Base-by-base conservation (phyloP, 2,113 vertebrate genomes). In the Zosterops lateralis region DNA sequence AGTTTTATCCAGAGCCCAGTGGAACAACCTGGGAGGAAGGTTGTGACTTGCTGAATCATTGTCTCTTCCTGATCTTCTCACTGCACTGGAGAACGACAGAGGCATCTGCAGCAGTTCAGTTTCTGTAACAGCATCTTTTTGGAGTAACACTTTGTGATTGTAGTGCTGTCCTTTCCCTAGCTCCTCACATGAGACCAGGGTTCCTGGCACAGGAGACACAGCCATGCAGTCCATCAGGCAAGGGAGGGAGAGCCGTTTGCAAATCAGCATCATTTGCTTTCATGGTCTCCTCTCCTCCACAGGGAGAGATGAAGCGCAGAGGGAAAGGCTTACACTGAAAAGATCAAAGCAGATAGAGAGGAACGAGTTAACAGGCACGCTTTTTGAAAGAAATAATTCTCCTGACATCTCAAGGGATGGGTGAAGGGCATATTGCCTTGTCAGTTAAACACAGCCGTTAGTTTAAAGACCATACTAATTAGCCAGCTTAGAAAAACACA, bases 381-480 rank as follows among this genome's bases (percentile, higher is more conserved):
- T 85, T 90, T 76, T 73, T 24, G 29, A 85, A 90, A 70, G 60
- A 50, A 90, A 80, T 62, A 42, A 77, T 85, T 92, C 72, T 79
- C 81, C 62, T 95, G 89, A 82, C 94, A 88, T 92, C 93, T 94
- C 88, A 40, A 88, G 85, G 90, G 90, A 80, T 80, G 79, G 90
- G 78, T 88, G 87, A 96, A 95, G 87, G 84, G 75, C 87, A 94
- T 86, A 86, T 88, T 95, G 94, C 94, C 91, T 92, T 94, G 94
- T 92, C 91, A 95, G 87, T 95, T 96, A 93, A 95, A 94, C 1
- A 7, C 87, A 90, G 89, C 84, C 60, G 53, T 80, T 95, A 80
- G 75, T 96, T 95, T 83, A 90, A 87, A 94, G 72, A 82, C 91
- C 91, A 85, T 80, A 88, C 85, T 95, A 96, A 97, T 95, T 96